phyloP scores from a whole-genome alignment of 2,797 vertebrate species.

The Etheostoma perlongum region DNA sequence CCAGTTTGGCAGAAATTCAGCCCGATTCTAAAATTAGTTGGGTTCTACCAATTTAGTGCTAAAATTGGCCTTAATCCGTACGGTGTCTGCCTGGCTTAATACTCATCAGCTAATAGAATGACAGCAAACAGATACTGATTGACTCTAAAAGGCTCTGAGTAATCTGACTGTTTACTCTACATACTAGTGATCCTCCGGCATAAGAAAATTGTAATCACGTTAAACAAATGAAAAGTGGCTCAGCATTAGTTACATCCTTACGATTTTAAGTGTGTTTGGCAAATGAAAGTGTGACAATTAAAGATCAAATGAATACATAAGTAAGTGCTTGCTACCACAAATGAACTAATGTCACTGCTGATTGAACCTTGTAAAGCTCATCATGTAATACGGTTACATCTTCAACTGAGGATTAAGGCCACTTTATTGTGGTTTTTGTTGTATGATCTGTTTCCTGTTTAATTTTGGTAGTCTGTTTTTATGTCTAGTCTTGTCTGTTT shows the following conservation, averaged over 20 bases:
- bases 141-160: conserved; percentile 10
- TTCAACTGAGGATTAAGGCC: conserved; percentile 12
- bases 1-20: neutral
- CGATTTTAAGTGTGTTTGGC: neutral
- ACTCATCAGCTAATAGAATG: conserved; percentile 4
- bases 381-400: conserved; percentile 12
- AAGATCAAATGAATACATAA: neutral
- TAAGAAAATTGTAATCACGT: conserved; percentile 6
- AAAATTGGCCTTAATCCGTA: conserved; percentile 13
- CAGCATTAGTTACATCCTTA: neutral
- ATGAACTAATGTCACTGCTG: neutral
- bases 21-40: conserved; percentile 7
- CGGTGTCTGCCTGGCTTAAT: neutral
- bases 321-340: neutral
- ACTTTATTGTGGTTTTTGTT: too few species aligned
- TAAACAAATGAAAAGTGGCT: conserved; percentile 2
- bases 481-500: too few species aligned
- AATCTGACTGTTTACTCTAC: conserved; percentile 11
- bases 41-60: neutral
- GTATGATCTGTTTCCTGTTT: too few species aligned
- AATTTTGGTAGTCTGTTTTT: too few species aligned
- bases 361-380: conserved; percentile 6
- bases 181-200: conserved; percentile 8
- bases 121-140: conserved; percentile 1
- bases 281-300: neutral